phyloP scores from a whole-genome alignment of 2,113 vertebrate species.

The Chitala chitala region DNA sequence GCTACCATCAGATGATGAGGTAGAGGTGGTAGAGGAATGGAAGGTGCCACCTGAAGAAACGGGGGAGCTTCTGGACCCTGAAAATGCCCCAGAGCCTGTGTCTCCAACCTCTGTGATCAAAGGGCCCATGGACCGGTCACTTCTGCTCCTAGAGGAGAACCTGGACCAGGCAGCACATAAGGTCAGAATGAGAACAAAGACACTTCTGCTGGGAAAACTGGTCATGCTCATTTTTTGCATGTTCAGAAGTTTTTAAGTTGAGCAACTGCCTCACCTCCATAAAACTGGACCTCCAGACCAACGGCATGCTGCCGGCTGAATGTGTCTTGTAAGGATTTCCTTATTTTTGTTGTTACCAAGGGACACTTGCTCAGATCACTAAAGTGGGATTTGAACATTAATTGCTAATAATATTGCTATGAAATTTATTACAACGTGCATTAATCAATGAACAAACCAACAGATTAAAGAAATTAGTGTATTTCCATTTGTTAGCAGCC shows the following conservation, averaged over 20 bases:
- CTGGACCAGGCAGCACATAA: constrained; percentile 49
- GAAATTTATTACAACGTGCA: too few relatives aligned
- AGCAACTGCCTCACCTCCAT: too few relatives aligned
- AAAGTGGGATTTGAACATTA: too few relatives aligned
- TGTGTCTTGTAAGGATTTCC: too few relatives aligned
- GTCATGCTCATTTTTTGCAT: background rate
- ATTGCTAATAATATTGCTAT: too few relatives aligned
- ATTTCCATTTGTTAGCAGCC: too few relatives aligned
- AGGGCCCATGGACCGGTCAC: constrained; percentile 51
- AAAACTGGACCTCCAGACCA: too few relatives aligned
- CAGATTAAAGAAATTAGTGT: too few relatives aligned
- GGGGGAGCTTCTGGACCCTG: constrained; percentile 22
- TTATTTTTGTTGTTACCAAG: too few relatives aligned
- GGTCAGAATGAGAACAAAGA: constrained; percentile 1
- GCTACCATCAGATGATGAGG: constrained; percentile 58
- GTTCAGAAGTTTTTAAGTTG: background rate
- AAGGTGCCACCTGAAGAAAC: constrained; percentile 43
- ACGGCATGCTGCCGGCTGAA: too few relatives aligned
- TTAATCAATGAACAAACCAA: too few relatives aligned
- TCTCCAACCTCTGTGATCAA: constrained; percentile 42
- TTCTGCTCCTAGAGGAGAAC: constrained; percentile 33
- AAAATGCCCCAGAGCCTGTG: constrained; percentile 5
- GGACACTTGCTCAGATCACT: too few relatives aligned
- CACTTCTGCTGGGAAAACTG: background rate
- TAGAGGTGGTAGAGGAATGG: constrained; percentile 66